A percentile compares a stretch with the other conserved stretches of the same genome.
phyloP scores from a whole-genome alignment of 2,113 vertebrate species.

The Candoia aspera region DNA sequence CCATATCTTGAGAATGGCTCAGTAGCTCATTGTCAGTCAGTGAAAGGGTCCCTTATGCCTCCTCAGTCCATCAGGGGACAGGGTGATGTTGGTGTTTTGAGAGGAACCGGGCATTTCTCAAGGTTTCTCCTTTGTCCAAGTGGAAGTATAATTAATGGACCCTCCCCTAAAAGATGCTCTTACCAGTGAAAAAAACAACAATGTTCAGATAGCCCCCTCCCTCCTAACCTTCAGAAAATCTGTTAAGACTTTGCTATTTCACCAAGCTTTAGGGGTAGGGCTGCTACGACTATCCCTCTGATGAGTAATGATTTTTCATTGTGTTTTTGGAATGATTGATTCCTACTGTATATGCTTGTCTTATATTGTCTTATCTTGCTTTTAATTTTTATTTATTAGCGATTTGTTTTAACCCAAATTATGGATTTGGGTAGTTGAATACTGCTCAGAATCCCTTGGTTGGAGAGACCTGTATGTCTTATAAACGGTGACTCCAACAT shows the following conservation, averaged over 20 bases:
- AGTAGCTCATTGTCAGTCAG: not conserved
- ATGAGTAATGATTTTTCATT: not conserved
- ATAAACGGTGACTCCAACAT: not conserved
- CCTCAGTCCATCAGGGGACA: not conserved
- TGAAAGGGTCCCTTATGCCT: not conserved
- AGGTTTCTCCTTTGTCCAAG: not conserved
- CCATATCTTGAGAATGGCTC: not conserved
- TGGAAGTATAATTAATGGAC: not conserved
- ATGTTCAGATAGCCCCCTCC: not conserved
- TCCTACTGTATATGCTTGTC: not conserved
- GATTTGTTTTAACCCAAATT: not conserved
- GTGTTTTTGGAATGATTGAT: not conserved
- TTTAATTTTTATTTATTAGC: not conserved
- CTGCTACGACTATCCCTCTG: not conserved
- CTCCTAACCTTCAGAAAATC: not conserved
- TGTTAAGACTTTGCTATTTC: not conserved
- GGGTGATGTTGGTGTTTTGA: not conserved
- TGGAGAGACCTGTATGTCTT: not conserved
- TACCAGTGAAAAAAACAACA: not conserved
- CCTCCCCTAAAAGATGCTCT: not conserved
- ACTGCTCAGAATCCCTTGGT: not conserved
- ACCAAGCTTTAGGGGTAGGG: not conserved
- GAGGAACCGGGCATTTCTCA: not conserved
- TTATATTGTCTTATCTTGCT: not conserved
- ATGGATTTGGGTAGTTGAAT: not conserved